phyloP scores from a whole-genome alignment of 2,113 vertebrate genomes.

The Sinocyclocheilus maitianheensis region DNA sequence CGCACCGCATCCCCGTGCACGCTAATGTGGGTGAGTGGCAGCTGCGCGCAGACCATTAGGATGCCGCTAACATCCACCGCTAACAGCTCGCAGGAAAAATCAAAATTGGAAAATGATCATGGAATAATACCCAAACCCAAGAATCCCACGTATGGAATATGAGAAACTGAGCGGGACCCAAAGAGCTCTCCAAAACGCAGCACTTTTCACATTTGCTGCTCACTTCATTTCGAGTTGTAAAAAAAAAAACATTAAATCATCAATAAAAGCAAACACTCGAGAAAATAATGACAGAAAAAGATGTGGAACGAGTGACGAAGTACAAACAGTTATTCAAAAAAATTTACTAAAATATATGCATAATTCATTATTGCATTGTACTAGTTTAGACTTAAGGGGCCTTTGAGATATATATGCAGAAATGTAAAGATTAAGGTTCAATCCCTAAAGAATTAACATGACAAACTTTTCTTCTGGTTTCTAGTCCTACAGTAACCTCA shows the following conservation, averaged over 20 bases:
- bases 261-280: background rate
- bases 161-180: conserved; percentile 35
- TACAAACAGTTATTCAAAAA: background rate
- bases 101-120: conserved; percentile 61
- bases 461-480: background rate
- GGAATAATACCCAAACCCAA: conserved; percentile 59
- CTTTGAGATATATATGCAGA: no score
- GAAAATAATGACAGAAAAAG: background rate
- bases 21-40: conserved; percentile 55
- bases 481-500: background rate
- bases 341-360: background rate
- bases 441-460: background rate
- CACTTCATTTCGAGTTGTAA: conserved; percentile 39
- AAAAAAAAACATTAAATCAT: background rate
- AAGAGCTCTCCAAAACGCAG: conserved; percentile 36
- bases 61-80: conserved; percentile 52
- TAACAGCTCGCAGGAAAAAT: conserved; percentile 60
- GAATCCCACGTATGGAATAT: conserved; percentile 42
- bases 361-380: background rate
- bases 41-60: conserved; percentile 49
- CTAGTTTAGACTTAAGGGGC: no score
- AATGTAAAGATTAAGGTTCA: background rate
- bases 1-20: background rate
- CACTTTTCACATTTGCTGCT: conserved; percentile 45
- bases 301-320: background rate